Base-by-base conservation (phyloP, 2,888 invertebrate genomes). In the Folsomia manolachei region DNA sequence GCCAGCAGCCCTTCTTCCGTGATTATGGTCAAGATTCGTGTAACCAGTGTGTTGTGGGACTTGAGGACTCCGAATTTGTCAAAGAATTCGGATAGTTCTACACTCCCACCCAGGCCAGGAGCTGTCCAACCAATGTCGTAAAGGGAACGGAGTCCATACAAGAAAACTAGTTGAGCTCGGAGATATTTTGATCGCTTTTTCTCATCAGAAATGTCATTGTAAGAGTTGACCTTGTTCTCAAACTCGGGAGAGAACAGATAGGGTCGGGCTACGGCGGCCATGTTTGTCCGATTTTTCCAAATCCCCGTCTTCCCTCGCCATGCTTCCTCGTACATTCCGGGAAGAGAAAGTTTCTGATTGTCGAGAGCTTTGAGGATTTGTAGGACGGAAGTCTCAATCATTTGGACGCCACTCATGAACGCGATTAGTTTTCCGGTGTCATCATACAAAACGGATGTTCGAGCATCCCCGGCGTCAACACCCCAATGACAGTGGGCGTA, bases 321-420 rank as follows among this genome's bases (percentile, higher is more conserved):
- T 11, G 71, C 71, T 61, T 75, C 75, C n/a, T 72, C 71, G 39
- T 61, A 73, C 69, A 74, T 69, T 25, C 70, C 72, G 19, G 65
- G 65, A 4, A 66, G 52, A 51, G 65, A 66, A 7, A 67, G 27
- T 21, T 76, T 73, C 23, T 71, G 73, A 25, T 71, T 64, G n/a
- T 62, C 68, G 18, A 78, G 56, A 11, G 78, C 73, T 27, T 71
- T 70, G 39, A 75, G 56, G 60, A 78, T 72, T 18, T 71, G 65
- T 1, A 71, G 63, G 7, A 74, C 69, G 1, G 72, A 52, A 25
- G 78, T 76, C 51, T 72, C 61, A 11, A 76, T 72, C 52, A 78
- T 66, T 7, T 75, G 68, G 23, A 71, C 70, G 9, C 78, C 78
- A 23, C 71, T 69, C 75, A 78, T 75, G 7, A 72, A 23, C 0